phyloP scores from a whole-genome alignment of 2,797 vertebrate species.

The Cetoscarus ocellatus region DNA sequence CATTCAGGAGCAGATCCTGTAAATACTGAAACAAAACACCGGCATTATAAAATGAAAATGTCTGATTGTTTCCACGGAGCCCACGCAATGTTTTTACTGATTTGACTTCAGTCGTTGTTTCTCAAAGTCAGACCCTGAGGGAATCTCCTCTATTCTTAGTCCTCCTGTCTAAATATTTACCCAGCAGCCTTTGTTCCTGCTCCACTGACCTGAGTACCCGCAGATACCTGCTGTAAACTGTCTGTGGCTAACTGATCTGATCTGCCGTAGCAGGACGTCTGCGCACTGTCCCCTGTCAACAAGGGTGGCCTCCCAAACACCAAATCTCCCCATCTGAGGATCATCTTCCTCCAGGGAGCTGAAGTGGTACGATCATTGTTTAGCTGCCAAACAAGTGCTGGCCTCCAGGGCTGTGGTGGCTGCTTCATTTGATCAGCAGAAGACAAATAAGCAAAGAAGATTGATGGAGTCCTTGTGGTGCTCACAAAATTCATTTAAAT shows the following conservation, averaged over 20 bases:
- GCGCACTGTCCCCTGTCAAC: constrained; percentile 16
- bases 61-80: constrained; percentile 3
- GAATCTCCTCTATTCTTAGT: constrained; percentile 62
- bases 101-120: background rate
- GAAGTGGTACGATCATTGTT: background rate
- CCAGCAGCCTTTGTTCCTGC: constrained; percentile 49
- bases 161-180: constrained; percentile 72
- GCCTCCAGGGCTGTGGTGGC: background rate
- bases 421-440: background rate
- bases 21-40: background rate
- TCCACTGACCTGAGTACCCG: constrained; percentile 5
- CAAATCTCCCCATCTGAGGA: background rate
- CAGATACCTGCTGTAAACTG: constrained; percentile 36
- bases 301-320: background rate
- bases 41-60: background rate
- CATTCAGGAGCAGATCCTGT: background rate
- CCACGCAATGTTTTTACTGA: background rate
- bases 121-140: constrained; percentile 6
- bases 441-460: background rate
- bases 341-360: background rate
- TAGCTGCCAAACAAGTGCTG: too few relatives aligned
- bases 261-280: constrained; percentile 31
- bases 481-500: background rate
- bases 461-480: background rate
- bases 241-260: constrained; percentile 24